Conservation (phyloP, 2,888 invertebrate species). For the Emesis castigata region DNA sequence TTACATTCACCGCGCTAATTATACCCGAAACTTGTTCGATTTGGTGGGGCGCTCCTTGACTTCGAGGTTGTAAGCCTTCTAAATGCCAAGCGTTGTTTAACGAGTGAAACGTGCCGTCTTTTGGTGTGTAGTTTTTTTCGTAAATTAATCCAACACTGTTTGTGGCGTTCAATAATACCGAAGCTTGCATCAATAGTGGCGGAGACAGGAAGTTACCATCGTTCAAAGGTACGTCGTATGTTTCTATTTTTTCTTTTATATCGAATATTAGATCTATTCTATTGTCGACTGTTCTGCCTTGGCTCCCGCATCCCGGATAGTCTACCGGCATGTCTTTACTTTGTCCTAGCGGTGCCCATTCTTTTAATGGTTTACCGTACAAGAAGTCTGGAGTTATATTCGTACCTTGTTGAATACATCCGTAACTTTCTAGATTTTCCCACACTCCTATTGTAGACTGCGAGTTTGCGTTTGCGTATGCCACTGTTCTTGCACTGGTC, state of each 20-base stretch:
- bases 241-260: neutral
- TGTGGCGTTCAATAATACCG: neutral
- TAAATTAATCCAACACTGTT: neutral
- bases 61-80: neutral
- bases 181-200: neutral
- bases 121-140: neutral
- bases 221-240: neutral
- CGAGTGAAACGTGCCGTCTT: neutral
- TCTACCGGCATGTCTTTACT: neutral
- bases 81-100: neutral
- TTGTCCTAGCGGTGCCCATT: too few relatives aligned
- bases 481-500: neutral
- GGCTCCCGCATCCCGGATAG: neutral
- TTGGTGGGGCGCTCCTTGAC: neutral
- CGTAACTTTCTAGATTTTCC: neutral
- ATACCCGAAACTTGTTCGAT: constrained; percentile 12
- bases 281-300: neutral
- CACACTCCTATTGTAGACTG: neutral
- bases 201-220: neutral
- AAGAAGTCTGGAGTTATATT: neutral
- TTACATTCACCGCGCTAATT: constrained; percentile 8
- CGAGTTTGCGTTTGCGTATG: too few relatives aligned
- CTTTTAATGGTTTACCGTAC: neutral
- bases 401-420: neutral
- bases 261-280: neutral